Conservation (phyloP, 1,140 invertebrate genomes). For the Hetaerina americana region DNA sequence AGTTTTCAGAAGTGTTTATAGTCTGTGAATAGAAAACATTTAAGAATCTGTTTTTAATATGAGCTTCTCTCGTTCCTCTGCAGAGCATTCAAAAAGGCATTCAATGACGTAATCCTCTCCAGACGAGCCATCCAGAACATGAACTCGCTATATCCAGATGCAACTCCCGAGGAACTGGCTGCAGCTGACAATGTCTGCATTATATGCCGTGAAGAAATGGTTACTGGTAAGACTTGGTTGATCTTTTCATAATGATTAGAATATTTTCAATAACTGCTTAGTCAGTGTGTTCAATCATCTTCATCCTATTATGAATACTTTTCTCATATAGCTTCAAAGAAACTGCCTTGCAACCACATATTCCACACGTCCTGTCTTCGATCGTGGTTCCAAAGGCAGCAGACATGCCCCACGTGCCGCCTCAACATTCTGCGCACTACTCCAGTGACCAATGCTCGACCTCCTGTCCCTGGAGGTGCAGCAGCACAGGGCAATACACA, state of each 20-base stretch:
- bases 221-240: constrained; percentile 34
- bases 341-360: constrained; percentile 97
- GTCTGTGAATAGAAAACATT: neutral
- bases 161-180: constrained; percentile 84
- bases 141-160: constrained; percentile 96
- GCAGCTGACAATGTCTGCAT: constrained; percentile 97
- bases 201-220: constrained; percentile 93
- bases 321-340: constrained; percentile 63
- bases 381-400: constrained; percentile 98
- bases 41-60: neutral
- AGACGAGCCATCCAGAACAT: constrained; percentile 92
- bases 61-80: constrained; percentile 16
- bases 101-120: constrained; percentile 95
- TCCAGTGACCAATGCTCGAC: constrained; percentile 2
- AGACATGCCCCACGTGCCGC: constrained; percentile 98
- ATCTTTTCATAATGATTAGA: too few relatives aligned
- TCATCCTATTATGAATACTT: neutral
- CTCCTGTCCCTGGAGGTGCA: neutral
- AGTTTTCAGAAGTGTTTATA: too few relatives aligned
- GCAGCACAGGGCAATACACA: constrained; percentile 54
- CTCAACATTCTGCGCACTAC: constrained; percentile 78
- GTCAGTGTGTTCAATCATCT: too few relatives aligned
- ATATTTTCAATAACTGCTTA: too few relatives aligned
- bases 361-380: constrained; percentile 97
- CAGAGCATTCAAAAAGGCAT: constrained; percentile 93